phyloP scores from a whole-genome alignment of 2,888 invertebrate genomes.

The Apotomis betuletana region DNA sequence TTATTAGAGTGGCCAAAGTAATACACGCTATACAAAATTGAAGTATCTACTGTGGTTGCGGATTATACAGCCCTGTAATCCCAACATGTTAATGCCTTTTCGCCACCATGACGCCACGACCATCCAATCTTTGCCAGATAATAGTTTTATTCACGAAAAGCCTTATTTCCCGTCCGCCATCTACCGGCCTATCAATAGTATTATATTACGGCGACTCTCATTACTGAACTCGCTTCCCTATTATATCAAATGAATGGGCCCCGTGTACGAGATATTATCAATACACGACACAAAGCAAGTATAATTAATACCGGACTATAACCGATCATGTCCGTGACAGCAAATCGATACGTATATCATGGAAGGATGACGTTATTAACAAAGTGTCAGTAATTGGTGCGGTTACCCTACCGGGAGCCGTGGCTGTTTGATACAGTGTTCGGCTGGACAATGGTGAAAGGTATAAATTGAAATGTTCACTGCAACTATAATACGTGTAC shows the following conservation, averaged over 20 bases:
- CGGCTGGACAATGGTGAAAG: background rate
- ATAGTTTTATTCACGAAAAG: background rate
- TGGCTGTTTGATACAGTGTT: constrained; percentile 6
- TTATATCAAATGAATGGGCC: constrained; percentile 39
- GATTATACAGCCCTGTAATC: no score
- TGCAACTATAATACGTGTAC: background rate
- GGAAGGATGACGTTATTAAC: constrained; percentile 33
- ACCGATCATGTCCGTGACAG: constrained; percentile 39
- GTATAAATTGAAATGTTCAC: background rate
- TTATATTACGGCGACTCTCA: constrained; percentile 34
- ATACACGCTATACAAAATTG: no score
- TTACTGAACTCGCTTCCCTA: constrained; percentile 26
- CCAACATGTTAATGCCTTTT: no score
- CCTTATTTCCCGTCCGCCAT: background rate
- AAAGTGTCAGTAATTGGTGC: constrained; percentile 37
- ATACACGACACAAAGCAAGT: constrained; percentile 36
- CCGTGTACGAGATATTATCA: constrained; percentile 38
- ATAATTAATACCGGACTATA: constrained; percentile 39
- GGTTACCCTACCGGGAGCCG: constrained; percentile 21
- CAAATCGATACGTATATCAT: constrained; percentile 37
- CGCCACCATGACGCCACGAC: background rate
- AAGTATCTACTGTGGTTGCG: no score
- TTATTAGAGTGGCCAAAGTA: no score
- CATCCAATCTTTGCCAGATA: background rate
- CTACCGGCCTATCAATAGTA: constrained; percentile 14